A percentile compares a stretch with the other conserved stretches of the same genome.
These are phyloP conservation scores for Orthonevra nobilis DNA, from an alignment of 2,888 invertebrate species.

Conservation along the genomic window DNA sequence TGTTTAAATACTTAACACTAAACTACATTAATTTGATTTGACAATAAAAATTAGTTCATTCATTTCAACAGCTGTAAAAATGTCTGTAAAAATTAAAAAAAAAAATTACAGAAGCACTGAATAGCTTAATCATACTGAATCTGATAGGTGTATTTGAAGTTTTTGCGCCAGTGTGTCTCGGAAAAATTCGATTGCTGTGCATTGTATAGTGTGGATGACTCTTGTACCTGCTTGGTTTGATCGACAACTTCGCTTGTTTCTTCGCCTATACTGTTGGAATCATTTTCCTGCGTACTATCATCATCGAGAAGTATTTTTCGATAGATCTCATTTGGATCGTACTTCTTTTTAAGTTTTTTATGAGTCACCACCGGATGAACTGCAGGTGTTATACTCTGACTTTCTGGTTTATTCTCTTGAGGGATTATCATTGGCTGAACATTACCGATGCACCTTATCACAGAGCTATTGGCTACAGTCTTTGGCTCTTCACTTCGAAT, in stretches of 20 bases:
- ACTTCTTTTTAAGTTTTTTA: slow-evolving; percentile 72
- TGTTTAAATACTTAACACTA: no score
- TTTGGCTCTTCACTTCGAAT: slow-evolving; percentile 34
- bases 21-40: no score
- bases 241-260: slow-evolving; percentile 56
- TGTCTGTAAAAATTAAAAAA: not conserved
- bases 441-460: slow-evolving; percentile 78
- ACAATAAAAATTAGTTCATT: no score
- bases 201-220: slow-evolving; percentile 46
- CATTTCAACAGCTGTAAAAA: no score
- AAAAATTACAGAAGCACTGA: no score
- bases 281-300: slow-evolving; percentile 68
- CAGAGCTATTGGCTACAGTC: slow-evolving; percentile 74
- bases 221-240: slow-evolving; percentile 35
- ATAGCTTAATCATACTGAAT: slow-evolving; percentile 60
- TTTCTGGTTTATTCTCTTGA: slow-evolving; percentile 70
- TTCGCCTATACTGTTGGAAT: slow-evolving; percentile 50
- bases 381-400: slow-evolving; percentile 44
- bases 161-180: slow-evolving; percentile 81
- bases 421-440: slow-evolving; percentile 75
- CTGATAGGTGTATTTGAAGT: slow-evolving; percentile 73
- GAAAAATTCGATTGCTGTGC: slow-evolving; percentile 74
- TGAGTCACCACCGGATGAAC: slow-evolving; percentile 25
- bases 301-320: slow-evolving; percentile 74
- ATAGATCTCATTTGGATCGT: slow-evolving; percentile 75